These are phyloP conservation scores for Glaucopsyche alexis DNA, from an alignment of 2,888 invertebrate species.

Conservation along the genomic window DNA sequence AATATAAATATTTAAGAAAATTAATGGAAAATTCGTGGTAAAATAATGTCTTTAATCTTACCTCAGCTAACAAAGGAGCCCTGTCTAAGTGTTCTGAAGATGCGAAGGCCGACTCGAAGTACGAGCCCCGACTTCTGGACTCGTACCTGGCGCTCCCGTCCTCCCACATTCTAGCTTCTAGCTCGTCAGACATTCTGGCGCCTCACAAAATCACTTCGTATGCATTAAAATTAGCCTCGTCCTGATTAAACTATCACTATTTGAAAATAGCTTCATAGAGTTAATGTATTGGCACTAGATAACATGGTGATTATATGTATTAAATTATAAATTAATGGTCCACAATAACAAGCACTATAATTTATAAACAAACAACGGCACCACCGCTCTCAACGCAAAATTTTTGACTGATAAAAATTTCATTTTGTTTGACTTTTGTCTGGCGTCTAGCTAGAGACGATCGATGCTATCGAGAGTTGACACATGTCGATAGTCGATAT, in stretches of 20 bases:
- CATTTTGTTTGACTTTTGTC: conserved; percentile 18
- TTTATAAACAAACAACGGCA: conserved; percentile 7
- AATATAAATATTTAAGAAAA: background rate
- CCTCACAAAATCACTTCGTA: conserved; percentile 43
- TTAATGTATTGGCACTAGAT: background rate
- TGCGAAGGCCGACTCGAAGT: conserved; percentile 69
- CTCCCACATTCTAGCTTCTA: conserved; percentile 75
- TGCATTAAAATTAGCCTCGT: conserved; percentile 26
- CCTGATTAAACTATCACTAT: background rate
- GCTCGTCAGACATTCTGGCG: conserved; percentile 78
- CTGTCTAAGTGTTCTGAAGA: conserved; percentile 71
- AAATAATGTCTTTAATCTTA: conserved; percentile 42
- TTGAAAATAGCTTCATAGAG: background rate
- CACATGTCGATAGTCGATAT: conserved; percentile 7
- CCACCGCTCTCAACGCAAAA: conserved; percentile 24
- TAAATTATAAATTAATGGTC: background rate
- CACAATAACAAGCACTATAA: conserved; percentile 28
- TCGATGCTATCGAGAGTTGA: conserved; percentile 2
- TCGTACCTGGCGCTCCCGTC: conserved; percentile 68
- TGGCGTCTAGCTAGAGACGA: conserved; percentile 19
- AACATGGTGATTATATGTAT: background rate
- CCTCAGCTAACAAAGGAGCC: conserved; percentile 71
- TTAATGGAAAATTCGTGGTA: background rate
- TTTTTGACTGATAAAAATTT: conserved; percentile 34
- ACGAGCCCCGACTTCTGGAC: conserved; percentile 59